These are phyloP conservation scores for Gobius niger DNA, from an alignment of 2,113 vertebrate genomes.

Conservation along the genomic window DNA sequence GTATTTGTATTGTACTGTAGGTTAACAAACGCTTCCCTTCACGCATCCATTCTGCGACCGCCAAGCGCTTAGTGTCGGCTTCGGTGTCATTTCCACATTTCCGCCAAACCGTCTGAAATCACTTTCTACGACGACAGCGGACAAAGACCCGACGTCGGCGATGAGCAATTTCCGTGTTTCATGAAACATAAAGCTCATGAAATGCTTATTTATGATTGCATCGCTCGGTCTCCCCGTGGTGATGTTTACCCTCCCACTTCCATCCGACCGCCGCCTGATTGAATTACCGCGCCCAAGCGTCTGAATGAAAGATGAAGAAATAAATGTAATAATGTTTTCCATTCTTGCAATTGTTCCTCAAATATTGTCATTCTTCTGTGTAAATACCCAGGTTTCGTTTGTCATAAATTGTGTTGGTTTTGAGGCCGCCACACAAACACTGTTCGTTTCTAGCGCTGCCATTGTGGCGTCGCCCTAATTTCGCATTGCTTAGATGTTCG, in stretches of 20 bases:
- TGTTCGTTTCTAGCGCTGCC: constrained; percentile 11
- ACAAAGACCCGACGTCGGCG: not conserved
- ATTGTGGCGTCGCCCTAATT: constrained; percentile 42
- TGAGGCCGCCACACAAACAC: constrained; percentile 19
- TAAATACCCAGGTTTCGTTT: not conserved
- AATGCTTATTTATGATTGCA: not conserved
- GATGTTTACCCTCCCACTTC: not conserved
- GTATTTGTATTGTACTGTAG: too few relatives aligned
- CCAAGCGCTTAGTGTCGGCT: too few relatives aligned
- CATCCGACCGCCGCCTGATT: not conserved
- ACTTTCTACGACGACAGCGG: not conserved
- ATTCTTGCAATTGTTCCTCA: not conserved
- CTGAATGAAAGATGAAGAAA: constrained; percentile 3
- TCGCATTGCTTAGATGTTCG: constrained; percentile 39
- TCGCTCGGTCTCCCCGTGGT: not conserved
- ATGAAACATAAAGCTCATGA: not conserved
- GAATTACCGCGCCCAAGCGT: not conserved
- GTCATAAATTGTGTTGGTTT: not conserved
- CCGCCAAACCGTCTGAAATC: not conserved
- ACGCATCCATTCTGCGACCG: too few relatives aligned
- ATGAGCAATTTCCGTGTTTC: not conserved
- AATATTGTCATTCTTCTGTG: not conserved
- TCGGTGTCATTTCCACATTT: too few relatives aligned
- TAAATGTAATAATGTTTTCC: not conserved
- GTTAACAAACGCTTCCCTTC: too few relatives aligned